Evolutionary conservation across 35 echinoderm and acorn worm genomes (phyloP).

Genomic region (Lytechinus variegatus): DNA sequence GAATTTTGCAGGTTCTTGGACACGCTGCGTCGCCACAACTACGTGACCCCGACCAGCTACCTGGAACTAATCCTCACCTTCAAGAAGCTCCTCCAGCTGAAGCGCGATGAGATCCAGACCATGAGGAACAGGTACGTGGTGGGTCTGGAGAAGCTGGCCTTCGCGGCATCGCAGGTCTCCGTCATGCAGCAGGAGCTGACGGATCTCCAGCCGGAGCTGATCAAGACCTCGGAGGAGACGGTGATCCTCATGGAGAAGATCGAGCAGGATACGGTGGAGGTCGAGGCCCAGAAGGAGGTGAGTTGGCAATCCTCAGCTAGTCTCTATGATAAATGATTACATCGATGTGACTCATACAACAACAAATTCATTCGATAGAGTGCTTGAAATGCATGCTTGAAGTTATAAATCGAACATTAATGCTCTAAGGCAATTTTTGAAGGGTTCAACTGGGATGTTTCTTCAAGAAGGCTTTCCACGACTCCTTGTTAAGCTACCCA

Average conservation of each 20-base stretch:
- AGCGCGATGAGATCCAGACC: constrained; percentile 79
- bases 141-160: constrained; percentile 94
- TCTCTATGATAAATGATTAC: no score
- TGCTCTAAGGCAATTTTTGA: no score
- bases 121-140: constrained; percentile 91
- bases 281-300: constrained; percentile 98
- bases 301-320: not conserved
- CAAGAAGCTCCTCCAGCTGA: constrained; percentile 83
- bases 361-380: no score
- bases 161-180: constrained; percentile 90
- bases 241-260: constrained; percentile 92
- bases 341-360: no score
- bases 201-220: constrained; percentile 92
- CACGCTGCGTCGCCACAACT: constrained; percentile 90
- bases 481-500: no score
- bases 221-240: constrained; percentile 96
- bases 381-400: no score
- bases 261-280: constrained; percentile 96
- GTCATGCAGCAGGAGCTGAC: constrained; percentile 97
- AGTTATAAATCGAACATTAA: no score
- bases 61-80: constrained; percentile 96
- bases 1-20: constrained; percentile 67
- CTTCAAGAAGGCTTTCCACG: no score
- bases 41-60: constrained; percentile 95
- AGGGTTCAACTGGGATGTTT: no score